A percentile compares a stretch with the other conserved stretches of the same genome.
Evolutionary conservation across 2,888 invertebrate genomes (phyloP).

Genomic region (Seladonia tumulorum): DNA sequence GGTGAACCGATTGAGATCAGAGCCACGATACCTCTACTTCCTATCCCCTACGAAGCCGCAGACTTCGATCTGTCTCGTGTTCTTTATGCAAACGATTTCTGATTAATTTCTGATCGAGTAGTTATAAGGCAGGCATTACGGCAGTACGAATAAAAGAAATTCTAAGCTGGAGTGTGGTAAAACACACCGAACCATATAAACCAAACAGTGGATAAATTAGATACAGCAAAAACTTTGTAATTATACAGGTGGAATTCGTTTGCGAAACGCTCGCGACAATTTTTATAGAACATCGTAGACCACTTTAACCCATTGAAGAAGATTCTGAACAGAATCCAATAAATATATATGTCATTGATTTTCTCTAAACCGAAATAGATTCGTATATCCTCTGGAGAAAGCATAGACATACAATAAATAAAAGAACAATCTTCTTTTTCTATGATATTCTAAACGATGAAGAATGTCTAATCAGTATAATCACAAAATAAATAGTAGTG

Average conservation of each 20-base stretch:
- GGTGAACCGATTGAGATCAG: slow-evolving; percentile 26
- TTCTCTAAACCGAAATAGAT: no score
- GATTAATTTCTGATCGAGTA: neutral
- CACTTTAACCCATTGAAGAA: no score
- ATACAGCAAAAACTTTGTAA: neutral
- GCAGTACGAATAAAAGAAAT: neutral
- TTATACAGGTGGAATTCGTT: neutral
- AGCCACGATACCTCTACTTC: neutral
- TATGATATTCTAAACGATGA: no score
- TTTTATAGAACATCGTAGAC: neutral
- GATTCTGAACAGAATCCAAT: no score
- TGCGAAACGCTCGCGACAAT: neutral
- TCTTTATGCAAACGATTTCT: neutral
- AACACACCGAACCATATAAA: neutral
- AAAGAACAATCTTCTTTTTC: no score
- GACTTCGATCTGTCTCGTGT: neutral
- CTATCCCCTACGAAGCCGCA: neutral
- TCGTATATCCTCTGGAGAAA: no score
- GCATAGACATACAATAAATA: no score
- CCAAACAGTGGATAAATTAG: neutral
- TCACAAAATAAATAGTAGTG: no score
- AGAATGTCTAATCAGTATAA: no score
- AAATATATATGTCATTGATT: no score
- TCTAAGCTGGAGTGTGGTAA: neutral
- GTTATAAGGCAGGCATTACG: no score